Percentiles rank a stretch among this genome's conserved stretches.
Conservation (phyloP, 2,113 vertebrate species). For the Lipophrys pholis region DNA sequence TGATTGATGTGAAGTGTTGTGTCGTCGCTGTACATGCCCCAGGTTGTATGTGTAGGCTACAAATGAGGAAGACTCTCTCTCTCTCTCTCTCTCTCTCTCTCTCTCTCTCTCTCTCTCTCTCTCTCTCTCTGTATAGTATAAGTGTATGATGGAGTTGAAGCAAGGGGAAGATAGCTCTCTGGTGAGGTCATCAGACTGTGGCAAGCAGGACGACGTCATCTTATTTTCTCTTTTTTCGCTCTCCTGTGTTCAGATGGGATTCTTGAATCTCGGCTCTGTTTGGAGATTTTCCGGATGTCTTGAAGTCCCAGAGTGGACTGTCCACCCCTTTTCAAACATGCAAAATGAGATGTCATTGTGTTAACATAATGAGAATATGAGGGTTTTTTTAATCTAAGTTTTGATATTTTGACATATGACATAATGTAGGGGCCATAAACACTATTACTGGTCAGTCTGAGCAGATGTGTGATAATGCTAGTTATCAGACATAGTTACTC, state of each 20-base stretch:
- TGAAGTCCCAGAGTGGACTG: neutral
- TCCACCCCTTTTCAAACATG: too few species aligned
- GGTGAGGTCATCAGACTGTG: constrained; percentile 69
- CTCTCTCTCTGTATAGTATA: constrained; percentile 13
- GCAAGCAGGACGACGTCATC: constrained; percentile 47
- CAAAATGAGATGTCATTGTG: too few species aligned
- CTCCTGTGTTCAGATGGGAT: constrained; percentile 19
- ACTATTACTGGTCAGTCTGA: too few species aligned
- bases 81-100: neutral
- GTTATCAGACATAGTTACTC: too few species aligned
- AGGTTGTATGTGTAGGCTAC: constrained; percentile 62
- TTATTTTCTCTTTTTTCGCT: constrained; percentile 30
- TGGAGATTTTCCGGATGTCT: neutral
- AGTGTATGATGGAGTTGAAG: constrained; percentile 28
- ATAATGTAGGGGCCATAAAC: too few species aligned
- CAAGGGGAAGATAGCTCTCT: constrained; percentile 37
- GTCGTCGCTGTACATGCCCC: constrained; percentile 64
- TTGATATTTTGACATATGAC: too few species aligned
- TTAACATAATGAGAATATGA: too few species aligned
- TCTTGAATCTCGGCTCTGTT: constrained; percentile 23
- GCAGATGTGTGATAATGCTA: too few species aligned
- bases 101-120: neutral
- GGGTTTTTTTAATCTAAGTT: too few species aligned
- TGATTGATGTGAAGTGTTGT: constrained; percentile 72
- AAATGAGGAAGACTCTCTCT: constrained; percentile 45